phyloP scores from a whole-genome alignment of 2,797 vertebrate genomes.

The Botia almorhae region DNA sequence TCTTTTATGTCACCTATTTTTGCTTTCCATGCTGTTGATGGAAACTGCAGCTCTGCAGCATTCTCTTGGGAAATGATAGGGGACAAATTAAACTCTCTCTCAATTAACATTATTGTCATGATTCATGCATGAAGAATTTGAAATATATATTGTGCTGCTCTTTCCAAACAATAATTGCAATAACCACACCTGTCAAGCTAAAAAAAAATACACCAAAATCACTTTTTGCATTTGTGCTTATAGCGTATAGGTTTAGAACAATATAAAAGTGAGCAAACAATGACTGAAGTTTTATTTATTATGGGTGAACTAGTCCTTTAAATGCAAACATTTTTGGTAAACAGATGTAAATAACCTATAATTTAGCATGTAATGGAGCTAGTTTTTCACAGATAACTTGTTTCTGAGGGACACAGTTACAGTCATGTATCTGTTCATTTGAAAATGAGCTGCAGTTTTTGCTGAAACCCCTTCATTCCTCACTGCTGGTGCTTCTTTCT shows the following conservation, averaged over 20 bases:
- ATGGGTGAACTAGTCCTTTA: neutral
- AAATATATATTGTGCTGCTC: neutral
- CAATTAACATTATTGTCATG: neutral
- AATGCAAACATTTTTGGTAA: neutral
- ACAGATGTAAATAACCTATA: neutral
- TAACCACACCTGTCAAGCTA: neutral
- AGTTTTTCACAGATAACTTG: neutral
- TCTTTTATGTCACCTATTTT: slow-evolving; percentile 13
- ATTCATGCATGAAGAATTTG: neutral
- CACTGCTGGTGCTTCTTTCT: slow-evolving; percentile 23
- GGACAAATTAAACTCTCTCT: neutral
- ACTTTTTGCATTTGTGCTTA: too few relatives aligned
- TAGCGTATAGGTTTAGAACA: neutral
- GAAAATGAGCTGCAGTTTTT: slow-evolving; percentile 60
- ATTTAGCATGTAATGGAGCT: neutral
- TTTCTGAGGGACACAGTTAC: neutral
- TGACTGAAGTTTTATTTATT: neutral
- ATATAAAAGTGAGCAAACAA: neutral
- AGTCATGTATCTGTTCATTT: slow-evolving; percentile 11
- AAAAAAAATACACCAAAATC: too few relatives aligned
- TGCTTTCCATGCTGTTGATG: slow-evolving; percentile 45
- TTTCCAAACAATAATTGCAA: neutral
- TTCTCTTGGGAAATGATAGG: neutral
- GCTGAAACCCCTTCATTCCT: slow-evolving; percentile 28
- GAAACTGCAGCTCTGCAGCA: slow-evolving; percentile 70